Evolutionary conservation across 2,888 invertebrate species (phyloP), one percentile per base, ranked within the genome.

Genomic region (Cryptocheilus praepositus): DNA sequence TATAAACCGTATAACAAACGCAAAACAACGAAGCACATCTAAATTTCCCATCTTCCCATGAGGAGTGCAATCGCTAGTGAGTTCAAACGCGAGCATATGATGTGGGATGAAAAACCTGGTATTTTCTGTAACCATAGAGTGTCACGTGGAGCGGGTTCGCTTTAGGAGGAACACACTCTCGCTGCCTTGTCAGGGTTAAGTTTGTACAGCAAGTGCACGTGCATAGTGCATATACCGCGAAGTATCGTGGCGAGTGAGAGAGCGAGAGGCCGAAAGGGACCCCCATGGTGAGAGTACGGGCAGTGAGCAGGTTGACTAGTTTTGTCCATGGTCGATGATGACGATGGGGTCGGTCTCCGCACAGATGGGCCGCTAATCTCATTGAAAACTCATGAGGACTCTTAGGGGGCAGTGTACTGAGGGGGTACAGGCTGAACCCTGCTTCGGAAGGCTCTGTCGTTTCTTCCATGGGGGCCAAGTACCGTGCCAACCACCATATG

Each of bases 301-400:
- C 81, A 79, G 81, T 77, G 81, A 86, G 82, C 86, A 86, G 86
- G 86, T 86, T 86, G 86, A 86, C 85, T 85, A 83, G 86, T 85
- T 85, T 86, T 86, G 86, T 86, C 82, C 85, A 81, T 81, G 84
- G 79, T 81, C 84, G 85, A 86, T 83, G 86, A 86, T 85, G 83
- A 85, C 49, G 49, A 49, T 86, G 82, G 87, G 86, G 85, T 85
- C 83, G 84, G 76, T 81, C 83, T 80, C 77, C 79, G 88, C 87
- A 88, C 88, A 88, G 88, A 88, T 88, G 88, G 87, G 85, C 86
- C 84, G 86, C 85, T 88, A 88, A 88, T 88, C 88, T 88, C 88
- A 88, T 88, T 88, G 87, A 88, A 88, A 88, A 88, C 88, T 88
- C 86, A 87, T 87, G 88, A 88, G 88, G 85, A 88, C 88, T 87